Percentiles rank a stretch among this genome's conserved stretches.
These are phyloP conservation scores for Brienomyrus longianalis DNA, from an alignment of 2,113 vertebrate genomes.

Conservation along the genomic window DNA sequence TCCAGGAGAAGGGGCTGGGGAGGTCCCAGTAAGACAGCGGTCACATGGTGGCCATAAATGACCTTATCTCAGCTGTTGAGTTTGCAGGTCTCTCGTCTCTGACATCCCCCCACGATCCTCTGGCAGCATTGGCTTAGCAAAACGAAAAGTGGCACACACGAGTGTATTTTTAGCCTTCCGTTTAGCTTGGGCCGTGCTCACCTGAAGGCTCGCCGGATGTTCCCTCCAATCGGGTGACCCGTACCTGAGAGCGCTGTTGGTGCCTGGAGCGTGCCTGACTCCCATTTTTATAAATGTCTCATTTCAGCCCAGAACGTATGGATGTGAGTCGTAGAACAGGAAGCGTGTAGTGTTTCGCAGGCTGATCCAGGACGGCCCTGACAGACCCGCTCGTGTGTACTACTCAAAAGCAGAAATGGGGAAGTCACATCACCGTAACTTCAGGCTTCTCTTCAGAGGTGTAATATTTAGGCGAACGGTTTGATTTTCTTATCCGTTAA, in stretches of 20 bases:
- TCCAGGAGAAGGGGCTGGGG: not conserved
- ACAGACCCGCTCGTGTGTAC: not conserved
- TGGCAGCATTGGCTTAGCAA: not conserved
- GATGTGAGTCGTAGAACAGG: not conserved
- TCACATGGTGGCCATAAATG: not conserved
- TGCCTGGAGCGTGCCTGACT: not conserved
- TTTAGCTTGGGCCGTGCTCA: not conserved
- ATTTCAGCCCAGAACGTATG: not conserved
- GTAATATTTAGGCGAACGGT: not conserved
- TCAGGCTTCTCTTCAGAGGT: not conserved
- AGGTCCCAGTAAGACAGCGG: not conserved
- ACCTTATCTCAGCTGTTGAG: not conserved
- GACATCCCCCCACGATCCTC: not conserved
- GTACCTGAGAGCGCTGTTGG: not conserved
- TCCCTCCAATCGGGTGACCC: not conserved
- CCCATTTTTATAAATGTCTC: constrained; percentile 3
- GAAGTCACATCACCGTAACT: not conserved
- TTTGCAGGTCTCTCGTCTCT: not conserved
- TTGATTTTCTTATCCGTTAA: not conserved
- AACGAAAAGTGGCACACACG: not conserved
- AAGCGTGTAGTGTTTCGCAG: not conserved
- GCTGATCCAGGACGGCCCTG: not conserved
- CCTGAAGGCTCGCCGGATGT: not conserved
- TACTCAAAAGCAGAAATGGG: not conserved
- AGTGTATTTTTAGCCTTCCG: not conserved